A percentile compares a stretch with the other conserved stretches of the same genome.
These are phyloP conservation scores for Orbicella faveolata DNA, from an alignment of 64 coral and sea anemone species.

Conservation along the genomic window DNA sequence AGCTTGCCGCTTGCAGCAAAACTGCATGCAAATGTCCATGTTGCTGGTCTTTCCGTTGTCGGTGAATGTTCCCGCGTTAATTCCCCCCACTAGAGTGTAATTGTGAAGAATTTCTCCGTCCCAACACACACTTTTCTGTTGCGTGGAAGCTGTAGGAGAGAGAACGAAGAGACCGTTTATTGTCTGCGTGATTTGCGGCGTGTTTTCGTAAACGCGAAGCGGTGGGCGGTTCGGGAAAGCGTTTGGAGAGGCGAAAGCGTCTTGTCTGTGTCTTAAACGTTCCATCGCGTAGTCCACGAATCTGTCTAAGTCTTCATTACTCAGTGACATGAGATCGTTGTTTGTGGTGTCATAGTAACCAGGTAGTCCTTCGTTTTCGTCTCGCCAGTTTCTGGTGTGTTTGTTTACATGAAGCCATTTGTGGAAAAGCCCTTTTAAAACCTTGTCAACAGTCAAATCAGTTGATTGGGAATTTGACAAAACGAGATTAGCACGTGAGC, in stretches of 20 bases:
- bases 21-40: slow-evolving; percentile 95
- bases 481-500: neutral
- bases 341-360: slow-evolving; percentile 9
- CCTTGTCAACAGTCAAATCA: neutral
- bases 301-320: slow-evolving; percentile 3
- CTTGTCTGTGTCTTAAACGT: slow-evolving; percentile 15
- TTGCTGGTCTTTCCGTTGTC: slow-evolving; percentile 82
- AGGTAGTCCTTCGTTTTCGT: neutral
- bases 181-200: neutral
- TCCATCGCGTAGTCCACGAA: neutral
- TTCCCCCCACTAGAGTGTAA: slow-evolving; percentile 80
- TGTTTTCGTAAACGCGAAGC: neutral
- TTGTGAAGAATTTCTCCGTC: slow-evolving; percentile 75
- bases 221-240: neutral
- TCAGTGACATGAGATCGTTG: neutral
- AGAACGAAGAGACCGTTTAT: neutral
- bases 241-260: neutral
- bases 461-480: neutral
- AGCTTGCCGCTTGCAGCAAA: slow-evolving; percentile 76
- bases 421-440: neutral
- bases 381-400: neutral
- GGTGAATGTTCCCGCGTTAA: slow-evolving; percentile 79
- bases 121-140: slow-evolving; percentile 69
- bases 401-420: slow-evolving; percentile 8
- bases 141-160: slow-evolving; percentile 2